These are phyloP conservation scores for Belonocnema kinseyi DNA, from an alignment of 1,140 invertebrate species.

Conservation along the genomic window DNA sequence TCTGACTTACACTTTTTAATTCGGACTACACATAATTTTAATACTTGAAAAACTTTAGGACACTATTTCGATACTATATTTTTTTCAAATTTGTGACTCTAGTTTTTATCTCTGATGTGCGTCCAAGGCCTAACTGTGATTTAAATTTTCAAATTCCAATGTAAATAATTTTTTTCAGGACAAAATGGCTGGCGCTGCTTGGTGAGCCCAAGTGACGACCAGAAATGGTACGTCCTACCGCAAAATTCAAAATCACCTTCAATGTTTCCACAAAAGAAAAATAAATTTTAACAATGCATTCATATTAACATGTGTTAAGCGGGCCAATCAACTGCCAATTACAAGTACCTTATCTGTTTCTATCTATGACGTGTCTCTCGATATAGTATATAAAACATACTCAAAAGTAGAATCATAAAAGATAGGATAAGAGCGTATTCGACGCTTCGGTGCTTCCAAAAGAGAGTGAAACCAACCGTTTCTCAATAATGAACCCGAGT, in stretches of 20 bases:
- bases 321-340: neutral
- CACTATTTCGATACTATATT: no score
- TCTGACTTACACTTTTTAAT: no score
- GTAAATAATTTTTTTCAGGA: conserved; percentile 51
- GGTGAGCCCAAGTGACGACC: conserved; percentile 69
- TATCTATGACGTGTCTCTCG: neutral
- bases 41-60: no score
- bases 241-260: conserved; percentile 11
- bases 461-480: neutral
- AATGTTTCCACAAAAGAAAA: neutral
- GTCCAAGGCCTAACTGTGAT: no score
- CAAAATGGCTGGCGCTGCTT: conserved; percentile 70
- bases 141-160: conserved; percentile 18
- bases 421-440: neutral
- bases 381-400: neutral
- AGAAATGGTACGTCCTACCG: conserved; percentile 65
- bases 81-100: no score
- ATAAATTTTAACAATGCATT: conserved; percentile 5
- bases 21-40: no score
- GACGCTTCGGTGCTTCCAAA: conserved; percentile 1
- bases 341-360: conserved; percentile 14
- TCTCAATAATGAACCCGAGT: no score
- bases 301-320: neutral
- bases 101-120: no score
- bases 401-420: neutral